Base-by-base conservation (phyloP, 2,797 vertebrate genomes). In the Poeciliopsis turneri region DNA sequence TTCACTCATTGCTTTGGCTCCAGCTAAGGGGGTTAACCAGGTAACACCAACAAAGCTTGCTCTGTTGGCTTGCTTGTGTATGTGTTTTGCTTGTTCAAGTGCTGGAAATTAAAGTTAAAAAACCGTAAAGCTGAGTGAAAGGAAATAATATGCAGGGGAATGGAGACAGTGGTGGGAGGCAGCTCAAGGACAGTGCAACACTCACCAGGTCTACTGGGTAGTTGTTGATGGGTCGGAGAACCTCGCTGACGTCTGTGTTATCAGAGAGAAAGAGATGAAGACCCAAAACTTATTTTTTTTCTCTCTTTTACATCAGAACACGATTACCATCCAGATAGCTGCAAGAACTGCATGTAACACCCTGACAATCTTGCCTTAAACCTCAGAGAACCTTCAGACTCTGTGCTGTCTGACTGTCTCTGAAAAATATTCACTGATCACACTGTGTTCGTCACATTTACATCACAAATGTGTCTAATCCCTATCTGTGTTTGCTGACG, bases 21-120 rank as follows among this genome's bases (percentile, higher is more conserved):
- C 61, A 69, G 23, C 1, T n/a, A 72, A 80, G 74, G 77, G 88
- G 92, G 92, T 94, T 95, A 90, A 94, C 36, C 90, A 94, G 95
- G 92, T 95, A 90, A 94, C 25, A 64, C 57, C 73, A 76, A 93
- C 93, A 95, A 91, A 93, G 93, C 83, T 75, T 1, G 55, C 80
- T 86, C 84, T 93, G 89, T 94, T 84, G 78, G 55, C 73, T 84
- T 79, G 86, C 82, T 84, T 90, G 87, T 78, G 80, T 80, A 72
- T 53, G 28, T 73, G 49, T 76, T 70, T 81, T 78, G 87, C 78
- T 66, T 39, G 78, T 83, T 74, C 47, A 78, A 66, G 74, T 20
- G 68, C 46, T 39, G 47, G 23, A 51, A 43, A 69, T 20, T 43
- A 72, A 43, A 66, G 66, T 5, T 25, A 81, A 30, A n/a, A n/a